phyloP scores from a whole-genome alignment of 2,797 vertebrate genomes.

The Knipowitschia caucasica region DNA sequence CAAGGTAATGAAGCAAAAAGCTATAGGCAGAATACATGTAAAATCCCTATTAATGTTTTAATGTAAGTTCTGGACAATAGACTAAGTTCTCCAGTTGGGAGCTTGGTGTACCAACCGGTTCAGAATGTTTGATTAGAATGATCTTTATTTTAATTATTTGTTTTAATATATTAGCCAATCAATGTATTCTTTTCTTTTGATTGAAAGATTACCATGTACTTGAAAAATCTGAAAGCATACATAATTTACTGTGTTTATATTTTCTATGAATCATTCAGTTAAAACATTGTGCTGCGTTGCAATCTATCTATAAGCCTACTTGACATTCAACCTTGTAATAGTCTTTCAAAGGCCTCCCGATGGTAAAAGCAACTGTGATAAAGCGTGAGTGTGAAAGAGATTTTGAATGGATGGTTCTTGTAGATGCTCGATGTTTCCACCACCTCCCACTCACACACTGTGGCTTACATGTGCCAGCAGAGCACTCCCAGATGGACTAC shows the following conservation, averaged over 20 bases:
- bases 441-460: slow-evolving; percentile 57
- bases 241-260: not conserved
- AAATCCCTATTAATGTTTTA: no score
- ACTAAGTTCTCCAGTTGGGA: no score
- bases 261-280: not conserved
- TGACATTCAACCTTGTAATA: not conserved
- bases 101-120: no score
- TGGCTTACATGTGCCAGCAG: slow-evolving; percentile 51
- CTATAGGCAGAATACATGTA: no score
- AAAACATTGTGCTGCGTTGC: not conserved
- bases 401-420: slow-evolving; percentile 22
- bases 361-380: slow-evolving; percentile 22
- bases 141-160: no score
- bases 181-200: not conserved
- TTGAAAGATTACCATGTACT: not conserved
- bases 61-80: no score
- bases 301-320: not conserved
- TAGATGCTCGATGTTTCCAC: slow-evolving; percentile 51
- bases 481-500: slow-evolving; percentile 70
- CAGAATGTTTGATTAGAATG: no score
- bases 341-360: slow-evolving; percentile 10
- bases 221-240: not conserved
- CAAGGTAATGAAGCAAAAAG: no score
- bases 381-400: slow-evolving; percentile 11
- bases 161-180: no score